Evolutionary conservation across 2,113 vertebrate genomes (phyloP).

Genomic region (Nyctibius bracteatus): DNA sequence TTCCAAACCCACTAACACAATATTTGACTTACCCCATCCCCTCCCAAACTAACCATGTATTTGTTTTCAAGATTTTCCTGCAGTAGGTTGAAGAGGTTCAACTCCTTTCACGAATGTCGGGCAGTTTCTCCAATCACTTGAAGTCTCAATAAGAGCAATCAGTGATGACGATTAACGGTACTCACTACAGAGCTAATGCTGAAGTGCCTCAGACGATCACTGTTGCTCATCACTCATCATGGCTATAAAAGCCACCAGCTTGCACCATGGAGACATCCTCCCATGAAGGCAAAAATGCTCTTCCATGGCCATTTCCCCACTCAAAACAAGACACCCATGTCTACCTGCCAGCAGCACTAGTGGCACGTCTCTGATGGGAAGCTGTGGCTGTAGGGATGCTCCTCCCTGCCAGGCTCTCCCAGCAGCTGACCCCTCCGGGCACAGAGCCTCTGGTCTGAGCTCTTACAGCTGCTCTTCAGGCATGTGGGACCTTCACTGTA

Average conservation of each 20-base stretch:
- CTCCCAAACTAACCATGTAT: constrained; percentile 41
- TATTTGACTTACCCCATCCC: neutral
- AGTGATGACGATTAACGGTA: constrained; percentile 35
- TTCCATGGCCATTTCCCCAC: neutral
- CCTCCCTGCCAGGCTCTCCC: neutral
- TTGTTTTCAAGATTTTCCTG: constrained; percentile 71
- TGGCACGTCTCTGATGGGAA: neutral
- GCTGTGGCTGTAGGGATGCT: neutral
- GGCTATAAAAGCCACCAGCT: neutral
- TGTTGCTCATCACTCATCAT: neutral
- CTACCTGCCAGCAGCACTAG: neutral
- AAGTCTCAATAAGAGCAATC: constrained; percentile 71
- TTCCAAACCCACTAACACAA: neutral
- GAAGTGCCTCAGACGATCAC: constrained; percentile 30
- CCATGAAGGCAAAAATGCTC: neutral
- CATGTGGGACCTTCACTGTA: neutral
- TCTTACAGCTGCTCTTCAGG: neutral
- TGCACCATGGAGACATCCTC: neutral
- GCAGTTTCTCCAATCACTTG: constrained; percentile 60
- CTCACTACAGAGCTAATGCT: constrained; percentile 39
- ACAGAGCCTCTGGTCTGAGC: neutral
- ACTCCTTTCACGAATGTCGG: constrained; percentile 44
- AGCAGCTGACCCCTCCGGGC: neutral
- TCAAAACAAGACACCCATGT: neutral
- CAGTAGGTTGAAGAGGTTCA: constrained; percentile 47